Conservation (phyloP, 1,140 invertebrate genomes). For the Venturia canescens region DNA sequence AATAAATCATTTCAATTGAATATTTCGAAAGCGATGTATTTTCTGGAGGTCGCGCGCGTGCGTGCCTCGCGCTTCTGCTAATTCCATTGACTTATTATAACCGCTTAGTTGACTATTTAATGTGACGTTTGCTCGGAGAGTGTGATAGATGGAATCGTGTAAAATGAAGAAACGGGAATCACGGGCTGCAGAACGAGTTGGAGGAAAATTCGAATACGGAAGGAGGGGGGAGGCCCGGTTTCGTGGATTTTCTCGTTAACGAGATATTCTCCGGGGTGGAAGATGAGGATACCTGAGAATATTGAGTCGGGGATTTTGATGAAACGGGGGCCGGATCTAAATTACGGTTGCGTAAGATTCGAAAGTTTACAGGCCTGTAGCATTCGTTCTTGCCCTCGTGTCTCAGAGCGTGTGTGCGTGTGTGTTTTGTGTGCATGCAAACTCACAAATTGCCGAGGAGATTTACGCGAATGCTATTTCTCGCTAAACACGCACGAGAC, state of each 20-base stretch:
- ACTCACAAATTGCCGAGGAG: conserved; percentile 42
- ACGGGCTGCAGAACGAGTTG: too few species aligned
- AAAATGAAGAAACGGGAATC: too few species aligned
- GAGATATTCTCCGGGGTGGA: conserved; percentile 15
- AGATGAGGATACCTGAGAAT: conserved; percentile 37
- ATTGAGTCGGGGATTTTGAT: conserved; percentile 43
- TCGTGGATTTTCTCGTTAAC: not conserved
- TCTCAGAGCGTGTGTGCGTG: not conserved
- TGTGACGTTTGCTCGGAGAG: too few species aligned
- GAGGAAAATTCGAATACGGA: not conserved
- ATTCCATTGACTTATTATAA: too few species aligned
- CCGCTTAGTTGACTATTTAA: too few species aligned
- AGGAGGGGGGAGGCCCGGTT: not conserved
- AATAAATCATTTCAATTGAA: too few species aligned
- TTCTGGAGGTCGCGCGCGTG: too few species aligned
- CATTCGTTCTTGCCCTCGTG: not conserved
- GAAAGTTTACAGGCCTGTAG: not conserved
- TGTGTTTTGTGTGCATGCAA: conserved; percentile 16
- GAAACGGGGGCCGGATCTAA: conserved; percentile 53
- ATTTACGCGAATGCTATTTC: conserved; percentile 56
- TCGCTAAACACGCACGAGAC: conserved; percentile 54
- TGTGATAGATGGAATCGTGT: too few species aligned
- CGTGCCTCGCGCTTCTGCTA: too few species aligned
- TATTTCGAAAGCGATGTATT: too few species aligned
- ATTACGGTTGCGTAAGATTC: conserved; percentile 55